These are phyloP conservation scores for Tolmerus cingulatus DNA, from an alignment of 2,888 invertebrate genomes.

Conservation along the genomic window DNA sequence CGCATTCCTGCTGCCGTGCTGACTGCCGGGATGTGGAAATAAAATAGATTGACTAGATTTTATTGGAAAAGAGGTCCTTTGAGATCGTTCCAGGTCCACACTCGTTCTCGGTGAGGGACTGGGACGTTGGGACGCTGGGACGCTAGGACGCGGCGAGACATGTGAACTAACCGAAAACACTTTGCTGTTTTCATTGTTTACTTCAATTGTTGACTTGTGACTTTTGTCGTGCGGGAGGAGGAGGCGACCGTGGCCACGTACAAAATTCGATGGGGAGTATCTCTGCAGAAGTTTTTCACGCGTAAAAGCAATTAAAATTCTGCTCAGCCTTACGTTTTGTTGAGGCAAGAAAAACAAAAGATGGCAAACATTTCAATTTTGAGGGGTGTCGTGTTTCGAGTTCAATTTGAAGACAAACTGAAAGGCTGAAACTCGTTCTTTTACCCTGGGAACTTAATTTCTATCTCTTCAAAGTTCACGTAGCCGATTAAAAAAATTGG, in stretches of 20 bases:
- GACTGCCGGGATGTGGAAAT: neutral
- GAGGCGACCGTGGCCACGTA: neutral
- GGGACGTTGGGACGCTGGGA: neutral
- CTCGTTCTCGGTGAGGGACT: neutral
- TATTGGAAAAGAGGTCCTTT: conserved; percentile 24
- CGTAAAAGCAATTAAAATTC: neutral
- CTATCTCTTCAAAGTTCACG: neutral
- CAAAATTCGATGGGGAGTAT: neutral
- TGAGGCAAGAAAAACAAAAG: neutral
- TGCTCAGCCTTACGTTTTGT: neutral
- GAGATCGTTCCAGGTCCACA: neutral
- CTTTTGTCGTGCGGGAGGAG: neutral
- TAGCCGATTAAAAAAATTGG: no score
- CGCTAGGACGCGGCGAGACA: neutral
- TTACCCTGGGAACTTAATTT: neutral
- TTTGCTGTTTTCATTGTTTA: conserved; percentile 24
- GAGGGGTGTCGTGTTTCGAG: neutral
- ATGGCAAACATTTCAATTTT: neutral
- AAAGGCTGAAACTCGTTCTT: neutral
- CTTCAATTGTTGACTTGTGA: neutral
- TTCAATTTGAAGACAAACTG: neutral
- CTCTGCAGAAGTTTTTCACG: neutral
- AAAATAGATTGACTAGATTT: conserved; percentile 33
- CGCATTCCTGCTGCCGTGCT: neutral
- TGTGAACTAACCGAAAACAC: conserved; percentile 4